Conservation (phyloP, 30 jellyfish, hydroid and myxozoan genomes). For the Aurelia coerulea region DNA sequence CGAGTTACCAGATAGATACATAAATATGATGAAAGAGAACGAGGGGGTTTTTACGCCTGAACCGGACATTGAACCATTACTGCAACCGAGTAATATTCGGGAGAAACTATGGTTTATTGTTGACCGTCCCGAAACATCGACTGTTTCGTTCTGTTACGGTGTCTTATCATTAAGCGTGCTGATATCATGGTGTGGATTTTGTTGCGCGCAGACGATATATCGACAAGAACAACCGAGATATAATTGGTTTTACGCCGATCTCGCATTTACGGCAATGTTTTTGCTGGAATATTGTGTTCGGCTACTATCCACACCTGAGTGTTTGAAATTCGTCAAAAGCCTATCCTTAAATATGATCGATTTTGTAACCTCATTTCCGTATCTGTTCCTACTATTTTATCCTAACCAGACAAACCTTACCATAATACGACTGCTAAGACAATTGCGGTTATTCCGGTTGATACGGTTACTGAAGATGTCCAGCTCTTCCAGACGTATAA, state of each 20-base stretch:
- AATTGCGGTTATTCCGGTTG: constrained; percentile 55
- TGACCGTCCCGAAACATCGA: constrained; percentile 37
- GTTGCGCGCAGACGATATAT: constrained; percentile 45
- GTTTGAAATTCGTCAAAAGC: constrained; percentile 26
- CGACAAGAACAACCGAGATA: constrained; percentile 24
- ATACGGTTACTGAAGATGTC: constrained; percentile 60
- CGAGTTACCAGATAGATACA: constrained; percentile 56
- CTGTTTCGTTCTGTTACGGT: constrained; percentile 18
- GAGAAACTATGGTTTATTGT: constrained; percentile 44
- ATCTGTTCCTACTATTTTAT: constrained; percentile 19
- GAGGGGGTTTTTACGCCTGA: constrained; percentile 39
- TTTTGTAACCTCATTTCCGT: constrained; percentile 62
- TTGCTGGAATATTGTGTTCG: constrained; percentile 54
- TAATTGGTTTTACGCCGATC: constrained; percentile 55
- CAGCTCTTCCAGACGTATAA: constrained; percentile 68
- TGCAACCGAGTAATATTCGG: constrained; percentile 3
- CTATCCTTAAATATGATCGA: constrained; percentile 55
- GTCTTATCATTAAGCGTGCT: constrained; percentile 20
- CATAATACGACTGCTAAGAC: constrained; percentile 31
- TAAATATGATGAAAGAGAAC: constrained; percentile 48
- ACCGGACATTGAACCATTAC: not conserved
- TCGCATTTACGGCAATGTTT: constrained; percentile 42
- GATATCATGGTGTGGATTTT: constrained; percentile 29
- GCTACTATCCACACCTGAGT: constrained; percentile 48
- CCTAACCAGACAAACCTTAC: not conserved